Conservation (phyloP, 2,888 invertebrate species). For the Mellilla xanthometata region DNA sequence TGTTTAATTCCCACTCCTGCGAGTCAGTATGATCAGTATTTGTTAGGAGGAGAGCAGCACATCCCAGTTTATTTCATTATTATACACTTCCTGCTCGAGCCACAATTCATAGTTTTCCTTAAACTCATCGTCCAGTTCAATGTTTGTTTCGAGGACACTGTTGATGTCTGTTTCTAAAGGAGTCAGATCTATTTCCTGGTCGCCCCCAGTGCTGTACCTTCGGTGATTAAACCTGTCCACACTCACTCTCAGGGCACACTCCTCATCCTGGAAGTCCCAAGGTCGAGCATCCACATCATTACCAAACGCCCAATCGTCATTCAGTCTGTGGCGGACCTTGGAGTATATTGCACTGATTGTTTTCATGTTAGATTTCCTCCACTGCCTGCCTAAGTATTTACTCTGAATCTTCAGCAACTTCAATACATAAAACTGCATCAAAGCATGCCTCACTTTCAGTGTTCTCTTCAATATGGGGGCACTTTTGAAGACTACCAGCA, state of each 20-base stretch:
- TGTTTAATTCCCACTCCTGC: constrained; percentile 13
- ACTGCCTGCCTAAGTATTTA: constrained; percentile 98
- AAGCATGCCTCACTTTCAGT: constrained; percentile 96
- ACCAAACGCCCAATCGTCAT: constrained; percentile 99
- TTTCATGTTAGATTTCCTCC: constrained; percentile 99
- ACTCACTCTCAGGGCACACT: constrained; percentile 95
- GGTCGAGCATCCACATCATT: constrained; percentile 98
- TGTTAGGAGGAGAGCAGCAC: constrained; percentile 62
- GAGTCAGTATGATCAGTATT: constrained; percentile 15
- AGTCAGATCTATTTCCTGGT: constrained; percentile 83
- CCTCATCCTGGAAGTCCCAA: constrained; percentile 99
- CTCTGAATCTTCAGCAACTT: constrained; percentile 99
- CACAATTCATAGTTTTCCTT: constrained; percentile 96
- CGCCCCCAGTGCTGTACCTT: constrained; percentile 86
- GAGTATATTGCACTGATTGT: constrained; percentile 99
- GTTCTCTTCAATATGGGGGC: constrained; percentile 98
- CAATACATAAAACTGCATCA: constrained; percentile 98
- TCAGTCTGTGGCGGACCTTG: constrained; percentile 96
- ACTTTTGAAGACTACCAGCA: constrained; percentile 99
- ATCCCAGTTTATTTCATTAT: constrained; percentile 92
- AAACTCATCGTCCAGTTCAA: constrained; percentile 95
- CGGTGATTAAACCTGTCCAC: constrained; percentile 98
- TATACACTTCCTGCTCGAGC: constrained; percentile 98
- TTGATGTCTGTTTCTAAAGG: constrained; percentile 91
- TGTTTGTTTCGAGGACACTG: constrained; percentile 89